A percentile compares a stretch with the other conserved stretches of the same genome.
Conservation (phyloP, 2,113 vertebrate species). For the Electrona antarctica region DNA sequence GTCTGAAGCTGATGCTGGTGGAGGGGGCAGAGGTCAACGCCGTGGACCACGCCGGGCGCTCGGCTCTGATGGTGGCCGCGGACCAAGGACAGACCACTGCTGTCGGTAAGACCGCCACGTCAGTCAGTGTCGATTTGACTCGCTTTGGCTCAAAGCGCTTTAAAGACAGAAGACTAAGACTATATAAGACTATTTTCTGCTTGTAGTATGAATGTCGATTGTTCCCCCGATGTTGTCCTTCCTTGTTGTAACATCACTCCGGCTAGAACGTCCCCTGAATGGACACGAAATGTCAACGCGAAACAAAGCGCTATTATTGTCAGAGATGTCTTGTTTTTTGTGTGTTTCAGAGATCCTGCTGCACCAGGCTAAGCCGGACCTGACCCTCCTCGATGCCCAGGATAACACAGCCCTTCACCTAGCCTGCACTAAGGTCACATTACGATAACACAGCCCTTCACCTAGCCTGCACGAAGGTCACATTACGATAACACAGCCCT, state of each 20-base stretch:
- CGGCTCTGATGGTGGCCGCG: constrained; percentile 92
- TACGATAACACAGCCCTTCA: background rate
- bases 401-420: constrained; percentile 98
- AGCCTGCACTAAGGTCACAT: constrained; percentile 93
- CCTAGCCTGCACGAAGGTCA: too few relatives aligned
- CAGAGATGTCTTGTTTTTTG: constrained; percentile 32
- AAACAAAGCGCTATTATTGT: background rate
- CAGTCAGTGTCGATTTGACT: too few relatives aligned
- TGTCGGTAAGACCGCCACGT: too few relatives aligned
- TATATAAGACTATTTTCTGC: too few relatives aligned
- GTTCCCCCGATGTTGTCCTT: too few relatives aligned
- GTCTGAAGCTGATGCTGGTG: constrained; percentile 90
- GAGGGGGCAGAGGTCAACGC: constrained; percentile 87
- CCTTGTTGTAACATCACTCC: too few relatives aligned
- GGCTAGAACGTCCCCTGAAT: background rate
- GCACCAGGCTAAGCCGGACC: constrained; percentile 89
- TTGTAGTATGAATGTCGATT: too few relatives aligned
- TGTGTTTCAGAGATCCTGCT: constrained; percentile 88
- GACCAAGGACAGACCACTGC: constrained; percentile 75
- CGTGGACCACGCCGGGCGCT: constrained; percentile 85
- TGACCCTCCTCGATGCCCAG: constrained; percentile 90
- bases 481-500: constrained; percentile 92
- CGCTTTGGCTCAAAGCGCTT: too few relatives aligned
- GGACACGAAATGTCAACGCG: background rate
- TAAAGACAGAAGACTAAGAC: too few relatives aligned